Evolutionary conservation across 1,140 invertebrate genomes (phyloP), one percentile per base, ranked within the genome.

Genomic region (Lerema accius): DNA sequence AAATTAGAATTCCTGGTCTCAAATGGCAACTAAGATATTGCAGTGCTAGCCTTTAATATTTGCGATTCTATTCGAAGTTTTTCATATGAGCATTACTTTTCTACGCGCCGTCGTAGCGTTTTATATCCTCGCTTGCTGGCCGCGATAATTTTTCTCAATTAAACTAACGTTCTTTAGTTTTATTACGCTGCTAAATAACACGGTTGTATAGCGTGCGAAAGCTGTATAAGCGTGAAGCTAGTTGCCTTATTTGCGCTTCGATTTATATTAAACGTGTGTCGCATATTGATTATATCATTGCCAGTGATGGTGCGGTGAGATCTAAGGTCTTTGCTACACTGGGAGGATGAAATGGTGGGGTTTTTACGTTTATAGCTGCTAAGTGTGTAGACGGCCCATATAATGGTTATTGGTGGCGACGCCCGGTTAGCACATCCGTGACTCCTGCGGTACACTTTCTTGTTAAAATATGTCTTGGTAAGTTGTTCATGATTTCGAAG

Each of bases 201-300:
- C 19, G 5, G 2, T 32, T 4, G 4, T 26, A 9, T 26, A 26
- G 4, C 10, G 45, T 49, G 23, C 46, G 11, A 32, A 32, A 32
- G 28, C 5, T 9, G 7, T 17, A 11, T 9, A 9, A 14, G 14
- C 5, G 13, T 10, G 10, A 10, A 49, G 13, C 14, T 49, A 32
- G 23, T 32, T 49, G 15, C 11, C n/a, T 49, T 49, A 49, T 49
- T 49, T 49, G 26, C 46, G 46, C 14, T 49, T 49, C 46, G 14
- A 35, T 49, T 35, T 32, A 49, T 49, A 46, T 19, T 14, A 32
- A 35, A 32, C 46, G 46, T 49, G 46, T 14, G 13, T 16, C 23
- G 46, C 46, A 49, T 49, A 49, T 49, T 9, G 46, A 49, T 49
- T 49, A 10, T 17, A 16, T 49, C 26, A 26, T 35, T 35, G 11